phyloP scores from a whole-genome alignment of 2,797 vertebrate species.

The Phrynocephalus vlangalii region DNA sequence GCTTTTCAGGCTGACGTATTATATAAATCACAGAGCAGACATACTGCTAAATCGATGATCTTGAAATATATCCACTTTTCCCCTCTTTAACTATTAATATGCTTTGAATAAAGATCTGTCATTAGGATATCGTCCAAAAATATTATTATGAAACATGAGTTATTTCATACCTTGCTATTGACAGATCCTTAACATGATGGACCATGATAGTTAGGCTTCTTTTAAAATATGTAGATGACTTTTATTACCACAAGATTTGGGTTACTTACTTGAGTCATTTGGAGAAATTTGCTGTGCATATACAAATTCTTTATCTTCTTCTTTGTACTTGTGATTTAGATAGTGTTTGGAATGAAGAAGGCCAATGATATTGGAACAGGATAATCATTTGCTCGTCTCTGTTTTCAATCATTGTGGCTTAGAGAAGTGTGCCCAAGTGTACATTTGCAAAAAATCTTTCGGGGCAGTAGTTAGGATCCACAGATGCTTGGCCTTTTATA shows the following conservation, averaged over 20 bases:
- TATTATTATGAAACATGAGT: background rate
- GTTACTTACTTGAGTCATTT: background rate
- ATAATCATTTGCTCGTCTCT: background rate
- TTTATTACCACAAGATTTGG: background rate
- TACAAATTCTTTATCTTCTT: background rate
- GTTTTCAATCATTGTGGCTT: too few species aligned
- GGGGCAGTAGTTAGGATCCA: too few species aligned
- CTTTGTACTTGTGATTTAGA: background rate
- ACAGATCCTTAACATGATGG: background rate
- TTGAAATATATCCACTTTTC: constrained; percentile 7
- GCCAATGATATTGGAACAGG: background rate
- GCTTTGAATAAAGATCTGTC: background rate
- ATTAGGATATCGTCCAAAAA: background rate
- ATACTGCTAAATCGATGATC: constrained; percentile 14
- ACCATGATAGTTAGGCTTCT: background rate
- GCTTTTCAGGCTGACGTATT: background rate
- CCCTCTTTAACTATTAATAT: background rate
- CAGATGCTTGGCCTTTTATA: too few species aligned
- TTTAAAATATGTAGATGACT: background rate
- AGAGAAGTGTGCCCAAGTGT: too few species aligned
- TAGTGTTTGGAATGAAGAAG: background rate
- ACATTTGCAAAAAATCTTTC: too few species aligned
- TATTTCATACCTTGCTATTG: background rate
- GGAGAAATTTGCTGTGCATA: background rate
- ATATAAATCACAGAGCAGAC: background rate